Base-by-base conservation (phyloP, 1,140 invertebrate species). In the Tigriopus japonicus region DNA sequence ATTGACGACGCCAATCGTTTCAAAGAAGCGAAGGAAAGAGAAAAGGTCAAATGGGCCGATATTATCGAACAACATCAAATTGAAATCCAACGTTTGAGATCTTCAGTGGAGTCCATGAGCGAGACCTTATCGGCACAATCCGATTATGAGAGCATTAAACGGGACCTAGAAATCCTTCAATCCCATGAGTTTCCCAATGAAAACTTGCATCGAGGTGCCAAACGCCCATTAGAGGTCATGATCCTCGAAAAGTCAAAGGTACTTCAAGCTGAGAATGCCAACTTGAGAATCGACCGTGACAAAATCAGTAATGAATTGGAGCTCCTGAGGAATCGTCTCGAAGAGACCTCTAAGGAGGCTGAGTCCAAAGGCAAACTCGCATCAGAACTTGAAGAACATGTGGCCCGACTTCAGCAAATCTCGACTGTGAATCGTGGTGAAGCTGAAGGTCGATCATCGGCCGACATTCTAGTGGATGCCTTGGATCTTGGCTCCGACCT, bases 181-280 rank as follows among this genome's bases (percentile, higher is more conserved):
- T 15, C 14, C 21, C 14, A 41, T 13, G 58, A 62, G 59, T 51
- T 62, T 51, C 12, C n/a, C n/a, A 28, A 51, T 17, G 23, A 62
- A 14, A 17, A 42, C 9, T 6, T 51, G 53, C 3, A 35, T 35
- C 28, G 3, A 9, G 9, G 28, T 9, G 21, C 15, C 42, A 54
- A 21, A 54, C 74, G 86, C 71, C 80, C 83, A 60, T 75, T 87
- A 63, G 85, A 87, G 71, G 77, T 83, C 63, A 74, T 87, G 64
- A 73, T 86, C 17, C 71, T 87, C 69, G 85, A 87, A 70, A 80
- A 85, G 66, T 81, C 81, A 64, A 86, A 86, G 69, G 76, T 77
- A 23, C 68, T 84, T 53, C 83, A 81, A 67, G 69, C 70, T 23
- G 75, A 77, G 63, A 76, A 73, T 65, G 73, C 74, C 10, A 65